Evolutionary conservation across 1,140 invertebrate species (phyloP), one percentile per base, ranked within the genome.

Genomic region (Zaprionus gabonicus): DNA sequence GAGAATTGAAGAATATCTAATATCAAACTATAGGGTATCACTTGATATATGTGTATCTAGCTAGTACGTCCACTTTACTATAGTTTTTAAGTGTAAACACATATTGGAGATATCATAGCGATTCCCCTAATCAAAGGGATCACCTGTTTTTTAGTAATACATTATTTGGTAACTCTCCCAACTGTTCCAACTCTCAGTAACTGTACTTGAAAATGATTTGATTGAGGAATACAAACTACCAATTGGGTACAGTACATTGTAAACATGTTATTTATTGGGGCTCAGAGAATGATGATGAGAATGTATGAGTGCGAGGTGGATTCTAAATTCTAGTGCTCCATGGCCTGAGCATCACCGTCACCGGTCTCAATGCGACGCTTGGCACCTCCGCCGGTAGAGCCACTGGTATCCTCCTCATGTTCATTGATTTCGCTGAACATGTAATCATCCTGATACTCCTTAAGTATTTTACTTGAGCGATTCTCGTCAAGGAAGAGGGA

Each of bases 361-460:
- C 76, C 86, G 23, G 67, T 38, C 15, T 91, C 87, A 4, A 34
- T 34, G 17, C 90, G 91, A 57, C 84, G 83, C 66, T 88, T 88
- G 23, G 84, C 74, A 4, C 77, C 84, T 15, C 85, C 71, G 20
- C 75, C 58, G 4, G 53, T 12, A 34, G 44, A 12, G 15, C 53
- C 34, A 9, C 31, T n/a, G 1, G 76, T 87, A 91, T 93, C 86
- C 15, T 79, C 85, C 23, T 85, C 63, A 36, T 85, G 72, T 27
- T 90, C 85, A n/a, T 41, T 81, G 27, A 94, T 93, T 91, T 96
- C 96, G 85, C 96, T 96, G 92, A 98, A 99, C 96, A 99, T 97
- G 91, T 98, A 99, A 91, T 98, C 97, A 87, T 98, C 96, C 91
- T 99, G 98, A 93, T 99, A 99, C 93, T 99, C 98, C 91, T 98